Conservation (phyloP, 2,888 invertebrate genomes). For the Creontiades dilutus region DNA sequence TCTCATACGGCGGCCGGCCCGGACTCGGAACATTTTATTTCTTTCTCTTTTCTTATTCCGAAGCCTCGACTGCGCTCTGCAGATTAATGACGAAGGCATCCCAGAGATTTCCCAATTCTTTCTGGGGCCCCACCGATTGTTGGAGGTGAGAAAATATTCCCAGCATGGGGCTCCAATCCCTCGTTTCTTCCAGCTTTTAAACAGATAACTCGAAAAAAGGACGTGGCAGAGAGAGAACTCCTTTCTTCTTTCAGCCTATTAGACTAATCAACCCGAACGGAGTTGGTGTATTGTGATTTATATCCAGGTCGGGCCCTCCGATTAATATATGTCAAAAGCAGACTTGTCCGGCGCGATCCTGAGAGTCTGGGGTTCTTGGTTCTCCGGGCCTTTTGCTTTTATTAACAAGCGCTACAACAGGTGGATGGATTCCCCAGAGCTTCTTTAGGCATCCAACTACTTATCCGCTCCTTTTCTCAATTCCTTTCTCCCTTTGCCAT, state of each 20-base stretch:
- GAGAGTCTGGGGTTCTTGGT: constrained; percentile 19
- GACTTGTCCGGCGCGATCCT: constrained; percentile 49
- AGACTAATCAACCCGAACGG: constrained; percentile 68
- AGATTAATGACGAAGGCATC: constrained; percentile 57
- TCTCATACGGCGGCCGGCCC: constrained; percentile 42
- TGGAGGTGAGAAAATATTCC: constrained; percentile 63
- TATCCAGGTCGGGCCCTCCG: constrained; percentile 64
- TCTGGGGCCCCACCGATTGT: constrained; percentile 29
- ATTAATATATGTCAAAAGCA: constrained; percentile 66
- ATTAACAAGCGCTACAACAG: constrained; percentile 43
- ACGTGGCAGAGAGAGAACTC: constrained; percentile 38
- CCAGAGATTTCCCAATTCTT: constrained; percentile 54
- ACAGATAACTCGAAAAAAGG: constrained; percentile 42
- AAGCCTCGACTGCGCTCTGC: constrained; percentile 35
- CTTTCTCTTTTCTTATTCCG: constrained; percentile 24
- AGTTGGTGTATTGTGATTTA: constrained; percentile 69
- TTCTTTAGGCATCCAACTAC: background rate
- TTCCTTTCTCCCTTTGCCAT: background rate
- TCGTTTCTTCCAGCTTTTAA: constrained; percentile 51
- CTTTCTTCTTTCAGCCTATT: constrained; percentile 61
- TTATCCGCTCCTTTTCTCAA: background rate
- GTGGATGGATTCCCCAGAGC: constrained; percentile 13
- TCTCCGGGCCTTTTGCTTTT: constrained; percentile 38
- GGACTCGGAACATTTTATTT: constrained; percentile 34
- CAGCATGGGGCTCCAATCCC: constrained; percentile 44